phyloP scores from a whole-genome alignment of 2,797 vertebrate genomes.

The Malurus splendens region DNA sequence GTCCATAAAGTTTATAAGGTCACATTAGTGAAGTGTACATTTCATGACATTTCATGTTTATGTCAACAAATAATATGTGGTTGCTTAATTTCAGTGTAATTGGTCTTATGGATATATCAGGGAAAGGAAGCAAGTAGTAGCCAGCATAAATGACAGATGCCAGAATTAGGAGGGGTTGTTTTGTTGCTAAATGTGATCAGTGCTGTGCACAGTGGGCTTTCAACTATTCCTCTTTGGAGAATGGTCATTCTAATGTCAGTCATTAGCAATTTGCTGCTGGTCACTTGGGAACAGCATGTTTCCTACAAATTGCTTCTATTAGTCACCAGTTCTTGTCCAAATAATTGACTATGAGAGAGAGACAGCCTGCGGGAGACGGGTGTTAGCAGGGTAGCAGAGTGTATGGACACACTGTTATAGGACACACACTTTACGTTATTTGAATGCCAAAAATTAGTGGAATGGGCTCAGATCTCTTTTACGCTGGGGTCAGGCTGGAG shows the following conservation, averaged over 20 bases:
- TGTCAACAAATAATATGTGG: background rate
- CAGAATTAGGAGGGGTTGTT: background rate
- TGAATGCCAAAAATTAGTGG: background rate
- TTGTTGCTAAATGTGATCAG: slow-evolving; percentile 6
- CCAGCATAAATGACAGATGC: slow-evolving; percentile 1
- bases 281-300: slow-evolving; percentile 37
- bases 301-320: slow-evolving; percentile 43
- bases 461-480: background rate
- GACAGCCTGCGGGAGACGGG: background rate
- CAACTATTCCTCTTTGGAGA: background rate
- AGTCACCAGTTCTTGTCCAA: slow-evolving; percentile 44
- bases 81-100: background rate
- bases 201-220: slow-evolving; percentile 5
- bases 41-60: background rate
- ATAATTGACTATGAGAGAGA: background rate
- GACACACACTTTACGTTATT: background rate
- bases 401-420: background rate
- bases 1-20: slow-evolving; percentile 4
- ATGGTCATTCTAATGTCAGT: slow-evolving; percentile 12
- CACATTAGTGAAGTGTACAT: background rate
- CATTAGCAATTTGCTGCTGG: slow-evolving; percentile 43
- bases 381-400: background rate
- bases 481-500: background rate
- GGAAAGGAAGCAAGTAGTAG: background rate
- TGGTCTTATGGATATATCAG: background rate